A percentile compares a stretch with the other conserved stretches of the same genome.
Conservation (phyloP, 1,140 invertebrate species). For the Drosophila serrata region DNA sequence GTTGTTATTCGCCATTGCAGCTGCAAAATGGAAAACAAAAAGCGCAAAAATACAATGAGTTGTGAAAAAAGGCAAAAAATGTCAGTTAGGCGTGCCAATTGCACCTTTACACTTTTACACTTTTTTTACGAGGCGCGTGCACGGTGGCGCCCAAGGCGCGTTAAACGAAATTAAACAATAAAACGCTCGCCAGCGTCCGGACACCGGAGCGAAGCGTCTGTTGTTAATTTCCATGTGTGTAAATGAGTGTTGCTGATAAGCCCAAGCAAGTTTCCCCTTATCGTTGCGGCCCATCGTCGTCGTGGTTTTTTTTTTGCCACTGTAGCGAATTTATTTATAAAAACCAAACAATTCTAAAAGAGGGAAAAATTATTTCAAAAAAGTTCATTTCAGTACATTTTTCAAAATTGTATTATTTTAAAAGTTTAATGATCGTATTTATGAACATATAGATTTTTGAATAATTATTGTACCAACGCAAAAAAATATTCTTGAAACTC, state of each 20-base stretch:
- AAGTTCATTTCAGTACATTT: too few species aligned
- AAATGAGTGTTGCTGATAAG: slow-evolving; percentile 47
- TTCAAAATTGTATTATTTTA: too few species aligned
- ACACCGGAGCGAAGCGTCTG: slow-evolving; percentile 21
- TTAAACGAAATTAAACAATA: slow-evolving; percentile 74
- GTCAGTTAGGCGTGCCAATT: slow-evolving; percentile 65
- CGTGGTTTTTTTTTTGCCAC: slow-evolving; percentile 12
- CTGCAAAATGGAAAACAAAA: slow-evolving; percentile 21
- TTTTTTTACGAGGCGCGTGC: slow-evolving; percentile 66
- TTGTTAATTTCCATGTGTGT: slow-evolving; percentile 48
- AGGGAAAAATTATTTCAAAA: not conserved
- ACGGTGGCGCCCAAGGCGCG: slow-evolving; percentile 67
- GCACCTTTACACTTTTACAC: slow-evolving; percentile 57
- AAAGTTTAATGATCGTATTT: too few species aligned
- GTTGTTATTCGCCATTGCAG: slow-evolving; percentile 11
- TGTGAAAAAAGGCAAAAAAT: slow-evolving; percentile 32
- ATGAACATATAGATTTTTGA: too few species aligned
- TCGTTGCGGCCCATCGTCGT: slow-evolving; percentile 11
- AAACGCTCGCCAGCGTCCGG: slow-evolving; percentile 45
- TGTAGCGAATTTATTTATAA: slow-evolving; percentile 10
- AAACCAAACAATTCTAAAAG: not conserved
- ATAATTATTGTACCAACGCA: too few species aligned
- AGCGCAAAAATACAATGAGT: slow-evolving; percentile 15
- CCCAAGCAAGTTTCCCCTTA: slow-evolving; percentile 13
- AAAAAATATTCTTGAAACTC: too few species aligned